Conservation (phyloP, 2,113 vertebrate genomes). For the Catharus bicknelli region DNA sequence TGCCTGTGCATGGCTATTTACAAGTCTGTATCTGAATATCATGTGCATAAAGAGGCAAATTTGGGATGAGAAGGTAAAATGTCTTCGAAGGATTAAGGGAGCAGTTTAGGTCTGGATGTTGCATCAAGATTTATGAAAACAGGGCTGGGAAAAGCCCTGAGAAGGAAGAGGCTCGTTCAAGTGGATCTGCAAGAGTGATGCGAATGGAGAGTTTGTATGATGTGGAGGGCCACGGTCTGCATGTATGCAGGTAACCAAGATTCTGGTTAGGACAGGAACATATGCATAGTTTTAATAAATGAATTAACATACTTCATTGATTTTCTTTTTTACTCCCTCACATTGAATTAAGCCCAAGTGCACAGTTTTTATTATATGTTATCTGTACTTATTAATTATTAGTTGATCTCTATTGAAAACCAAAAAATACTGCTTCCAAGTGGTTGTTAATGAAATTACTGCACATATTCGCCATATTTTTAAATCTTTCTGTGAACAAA, state of each 20-base stretch:
- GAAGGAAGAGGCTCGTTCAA: background rate
- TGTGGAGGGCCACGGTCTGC: background rate
- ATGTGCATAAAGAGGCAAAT: background rate
- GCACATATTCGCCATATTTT: background rate
- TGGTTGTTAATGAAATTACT: background rate
- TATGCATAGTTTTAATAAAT: background rate
- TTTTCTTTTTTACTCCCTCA: background rate
- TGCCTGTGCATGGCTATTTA: background rate
- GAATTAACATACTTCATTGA: background rate
- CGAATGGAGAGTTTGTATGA: background rate
- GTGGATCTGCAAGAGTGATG: background rate
- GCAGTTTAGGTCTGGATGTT: background rate
- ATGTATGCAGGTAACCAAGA: background rate
- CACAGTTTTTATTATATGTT: background rate
- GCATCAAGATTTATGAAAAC: background rate
- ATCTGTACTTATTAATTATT: background rate
- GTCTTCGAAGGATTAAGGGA: background rate
- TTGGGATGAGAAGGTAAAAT: background rate
- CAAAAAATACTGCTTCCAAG: background rate
- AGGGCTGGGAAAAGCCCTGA: background rate
- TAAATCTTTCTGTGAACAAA: background rate
- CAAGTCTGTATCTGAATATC: background rate
- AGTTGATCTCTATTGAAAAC: background rate
- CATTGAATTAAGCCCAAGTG: background rate
- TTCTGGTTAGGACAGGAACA: background rate